phyloP scores from a whole-genome alignment of 1,140 invertebrate species.

The Holcopasites calliopsidis region DNA sequence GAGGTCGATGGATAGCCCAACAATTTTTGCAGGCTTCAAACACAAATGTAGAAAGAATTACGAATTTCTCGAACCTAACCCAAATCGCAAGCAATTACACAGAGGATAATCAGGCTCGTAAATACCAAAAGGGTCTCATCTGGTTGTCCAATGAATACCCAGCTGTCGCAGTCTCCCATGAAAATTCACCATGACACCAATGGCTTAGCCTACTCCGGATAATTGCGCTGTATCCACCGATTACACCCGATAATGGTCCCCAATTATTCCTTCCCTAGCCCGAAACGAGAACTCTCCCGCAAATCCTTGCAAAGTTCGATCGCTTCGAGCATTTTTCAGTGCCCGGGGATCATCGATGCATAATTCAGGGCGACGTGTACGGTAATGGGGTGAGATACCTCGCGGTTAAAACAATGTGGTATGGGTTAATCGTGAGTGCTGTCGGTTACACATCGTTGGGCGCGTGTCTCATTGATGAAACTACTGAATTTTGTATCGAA shows the following conservation, averaged over 20 bases:
- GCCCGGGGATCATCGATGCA: neutral
- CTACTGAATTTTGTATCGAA: neutral
- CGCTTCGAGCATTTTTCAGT: neutral
- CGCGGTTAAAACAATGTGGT: neutral
- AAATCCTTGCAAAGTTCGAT: too few relatives aligned
- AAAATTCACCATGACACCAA: neutral
- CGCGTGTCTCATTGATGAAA: conserved; percentile 6
- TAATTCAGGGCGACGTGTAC: conserved; percentile 2
- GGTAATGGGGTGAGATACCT: neutral
- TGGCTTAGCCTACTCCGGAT: neutral
- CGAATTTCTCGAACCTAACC: too few relatives aligned
- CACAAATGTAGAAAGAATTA: too few relatives aligned
- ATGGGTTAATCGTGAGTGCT: too few relatives aligned
- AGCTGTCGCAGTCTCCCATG: neutral
- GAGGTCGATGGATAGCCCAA: neutral
- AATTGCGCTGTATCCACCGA: neutral
- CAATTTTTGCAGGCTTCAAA: too few relatives aligned
- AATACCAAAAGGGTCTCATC: neutral
- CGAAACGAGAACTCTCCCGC: too few relatives aligned
- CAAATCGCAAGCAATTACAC: neutral
- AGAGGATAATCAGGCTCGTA: neutral
- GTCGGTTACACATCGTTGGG: neutral
- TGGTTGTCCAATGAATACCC: neutral
- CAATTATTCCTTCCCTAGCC: too few relatives aligned
- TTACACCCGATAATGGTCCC: conserved; percentile 8